These are phyloP conservation scores for Agonopterix arenella DNA, from an alignment of 2,888 invertebrate genomes.

Conservation along the genomic window DNA sequence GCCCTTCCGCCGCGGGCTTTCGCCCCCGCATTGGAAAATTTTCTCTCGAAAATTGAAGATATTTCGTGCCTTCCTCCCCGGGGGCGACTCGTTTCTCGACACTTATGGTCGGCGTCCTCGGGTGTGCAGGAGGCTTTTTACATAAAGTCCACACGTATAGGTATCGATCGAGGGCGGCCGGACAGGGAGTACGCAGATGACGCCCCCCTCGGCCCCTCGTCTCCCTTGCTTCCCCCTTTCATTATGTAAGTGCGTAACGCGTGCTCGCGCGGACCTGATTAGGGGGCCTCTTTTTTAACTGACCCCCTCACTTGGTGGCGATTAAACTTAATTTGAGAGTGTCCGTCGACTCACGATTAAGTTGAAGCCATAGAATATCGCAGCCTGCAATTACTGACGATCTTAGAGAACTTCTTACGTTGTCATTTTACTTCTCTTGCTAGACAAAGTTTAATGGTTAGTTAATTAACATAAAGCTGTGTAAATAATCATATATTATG, in stretches of 20 bases:
- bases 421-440: background rate
- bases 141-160: conserved; percentile 77
- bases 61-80: conserved; percentile 71
- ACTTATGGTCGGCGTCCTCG: conserved; percentile 74
- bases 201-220: conserved; percentile 50
- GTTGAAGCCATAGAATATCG: conserved; percentile 16
- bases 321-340: conserved; percentile 72
- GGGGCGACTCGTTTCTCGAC: conserved; percentile 75
- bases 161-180: conserved; percentile 74
- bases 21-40: conserved; percentile 75
- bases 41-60: conserved; percentile 77
- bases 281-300: conserved; percentile 74
- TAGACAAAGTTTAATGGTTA: no score
- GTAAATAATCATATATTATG: no score
- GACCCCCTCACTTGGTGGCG: conserved; percentile 69
- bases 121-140: conserved; percentile 76
- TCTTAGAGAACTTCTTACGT: conserved; percentile 1
- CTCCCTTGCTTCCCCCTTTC: conserved; percentile 68
- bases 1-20: conserved; percentile 70
- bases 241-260: conserved; percentile 78
- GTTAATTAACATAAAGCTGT: no score
- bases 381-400: conserved; percentile 14
- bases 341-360: conserved; percentile 38
- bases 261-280: conserved; percentile 75
- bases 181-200: conserved; percentile 76